Evolutionary conservation across 2,113 vertebrate genomes (phyloP), one percentile per base, ranked within the genome.

Genomic region (Corydoras maculifer): DNA sequence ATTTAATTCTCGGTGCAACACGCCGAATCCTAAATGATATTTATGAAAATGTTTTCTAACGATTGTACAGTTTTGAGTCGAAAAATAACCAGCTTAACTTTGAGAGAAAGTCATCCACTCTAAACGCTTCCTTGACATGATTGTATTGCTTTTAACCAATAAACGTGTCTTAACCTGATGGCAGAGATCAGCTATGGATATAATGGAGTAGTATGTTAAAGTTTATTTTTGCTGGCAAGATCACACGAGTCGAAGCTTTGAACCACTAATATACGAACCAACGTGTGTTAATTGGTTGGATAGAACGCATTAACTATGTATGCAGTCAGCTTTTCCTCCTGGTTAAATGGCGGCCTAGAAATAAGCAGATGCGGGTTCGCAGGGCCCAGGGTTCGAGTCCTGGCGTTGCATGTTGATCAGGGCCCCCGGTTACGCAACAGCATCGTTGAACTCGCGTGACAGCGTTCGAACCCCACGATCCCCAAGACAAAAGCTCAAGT

Each of bases 11-110:
- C 92, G 92, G 92, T 91, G 92, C 91, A 85, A 94, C 91, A 25
- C 92, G 95, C 95, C 93, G 93, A 93, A 92, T 91, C 92, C 90
- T 92, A 95, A 96, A 98, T 93, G 92, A 92, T 99, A 98, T 99
- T 99, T 99, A 98, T 98, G 94, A 92, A 91, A 93, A 91, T 93
- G 91, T 96, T 98, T 98, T 96, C 92, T 96, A 97, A 95, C 90
- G 86, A 92, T 90, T 93, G 97, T 98, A 98, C 93, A 98, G 94
- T 89, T 96, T 96, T 94, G 94, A 89, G 91, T 94, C 93, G 62
- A 15, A 71, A 94, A 30, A 50, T 95, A 94, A 94, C 91, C 18
- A 25, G 18, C 18, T 25, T 25, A 25, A 96, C 92, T 93, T 93
- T 94, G 92, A 95, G 94, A 93, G 57, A 95, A 91, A 93, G 84